phyloP scores from a whole-genome alignment of 2,113 vertebrate genomes.

The Peromyscus maniculatus region DNA sequence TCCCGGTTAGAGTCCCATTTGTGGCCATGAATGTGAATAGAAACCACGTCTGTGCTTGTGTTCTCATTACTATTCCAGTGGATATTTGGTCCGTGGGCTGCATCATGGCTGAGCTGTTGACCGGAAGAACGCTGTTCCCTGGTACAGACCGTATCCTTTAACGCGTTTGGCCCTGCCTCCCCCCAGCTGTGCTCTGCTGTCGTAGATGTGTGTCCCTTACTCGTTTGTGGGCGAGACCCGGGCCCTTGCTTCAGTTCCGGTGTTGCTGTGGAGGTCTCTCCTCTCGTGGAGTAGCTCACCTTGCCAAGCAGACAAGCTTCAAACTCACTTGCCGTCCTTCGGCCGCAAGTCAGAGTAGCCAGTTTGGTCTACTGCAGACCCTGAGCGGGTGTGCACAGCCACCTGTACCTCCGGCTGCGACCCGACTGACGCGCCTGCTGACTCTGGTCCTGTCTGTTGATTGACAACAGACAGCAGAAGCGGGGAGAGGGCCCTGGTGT shows the following conservation, averaged over 20 bases:
- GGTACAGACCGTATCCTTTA: conserved; percentile 99
- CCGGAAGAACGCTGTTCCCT: conserved; percentile 97
- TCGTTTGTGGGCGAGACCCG: conserved; percentile 7
- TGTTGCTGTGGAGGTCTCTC: background rate
- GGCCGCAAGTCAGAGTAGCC: background rate
- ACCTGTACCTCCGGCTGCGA: background rate
- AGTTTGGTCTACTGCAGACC: background rate
- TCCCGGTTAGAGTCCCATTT: background rate
- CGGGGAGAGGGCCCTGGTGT: background rate
- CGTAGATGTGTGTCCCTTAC: conserved; percentile 29
- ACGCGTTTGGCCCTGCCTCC: conserved; percentile 62
- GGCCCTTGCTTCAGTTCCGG: conserved; percentile 47
- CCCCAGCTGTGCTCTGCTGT: conserved; percentile 33
- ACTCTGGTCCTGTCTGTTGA: background rate
- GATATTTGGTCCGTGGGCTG: conserved; percentile 99
- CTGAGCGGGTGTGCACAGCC: background rate
- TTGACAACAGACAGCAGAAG: conserved; percentile 49
- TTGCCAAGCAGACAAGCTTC: conserved; percentile 30
- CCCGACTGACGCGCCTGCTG: background rate
- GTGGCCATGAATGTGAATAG: background rate
- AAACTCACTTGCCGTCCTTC: background rate
- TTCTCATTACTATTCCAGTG: conserved; percentile 87
- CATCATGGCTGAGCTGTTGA: conserved; percentile 99
- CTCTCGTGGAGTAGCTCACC: conserved; percentile 25
- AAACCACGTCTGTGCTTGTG: conserved; percentile 40